Evolutionary conservation across 2,888 invertebrate species (phyloP), one percentile per base, ranked within the genome.

Genomic region (Ditula angustiorana): DNA sequence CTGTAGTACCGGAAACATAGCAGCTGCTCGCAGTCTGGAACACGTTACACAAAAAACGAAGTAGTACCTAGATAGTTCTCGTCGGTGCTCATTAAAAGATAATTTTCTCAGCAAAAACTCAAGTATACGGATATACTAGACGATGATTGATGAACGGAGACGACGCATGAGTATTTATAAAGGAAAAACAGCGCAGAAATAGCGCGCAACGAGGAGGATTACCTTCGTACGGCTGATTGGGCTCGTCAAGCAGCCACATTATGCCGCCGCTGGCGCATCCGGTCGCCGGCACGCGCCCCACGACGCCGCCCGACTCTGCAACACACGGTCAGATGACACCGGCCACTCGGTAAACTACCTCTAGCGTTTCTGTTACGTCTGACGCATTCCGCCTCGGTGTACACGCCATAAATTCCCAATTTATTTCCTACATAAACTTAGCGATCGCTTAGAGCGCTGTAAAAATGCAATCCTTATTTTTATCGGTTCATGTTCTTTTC

Each of bases 191-290:
- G 41, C 58, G 55, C 26, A 67, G 13, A 50, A 50, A 30, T 61
- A 23, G 57, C 37, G 59, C 56, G 57, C 49, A 62, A 65, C 52
- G 33, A 67, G 62, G 67, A 46, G 57, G 63, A 80, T 87, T 86
- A 94, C 94, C 94, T 93, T 94, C 94, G 87, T 94, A 94, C 79
- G 93, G 93, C 82, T 93, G 92, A 84, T 93, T 92, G 79, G 95
- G 95, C 87, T 94, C 94, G 87, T 95, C 95, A 83, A 95, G 92
- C 81, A 95, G 94, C 95, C 95, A 95, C 95, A 95, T 95, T 83
- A 94, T 94, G 89, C 93, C 94, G 82, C 94, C 94, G 85, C 88
- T 92, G 79, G 89, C 85, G 83, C 92, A 92, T 90, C 92, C 91
- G 90, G 93, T 93, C 76, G 93, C 92, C 85, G 89, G 91, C 90